phyloP scores from a whole-genome alignment of 2,888 invertebrate species.

The Platycheirus rosarum region DNA sequence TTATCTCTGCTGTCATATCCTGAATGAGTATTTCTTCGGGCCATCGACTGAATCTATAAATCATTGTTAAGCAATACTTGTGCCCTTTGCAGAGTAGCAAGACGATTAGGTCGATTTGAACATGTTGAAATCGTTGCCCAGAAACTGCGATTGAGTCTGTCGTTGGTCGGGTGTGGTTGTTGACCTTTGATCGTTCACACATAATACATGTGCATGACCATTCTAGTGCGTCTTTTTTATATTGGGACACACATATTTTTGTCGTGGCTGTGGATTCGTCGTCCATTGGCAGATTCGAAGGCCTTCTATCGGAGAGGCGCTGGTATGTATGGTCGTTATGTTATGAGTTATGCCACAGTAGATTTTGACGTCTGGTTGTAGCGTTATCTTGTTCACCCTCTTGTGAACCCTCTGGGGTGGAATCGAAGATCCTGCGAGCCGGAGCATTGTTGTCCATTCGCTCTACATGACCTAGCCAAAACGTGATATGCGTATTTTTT shows the following conservation, averaged over 20 bases:
- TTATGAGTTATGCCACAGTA: too few species aligned
- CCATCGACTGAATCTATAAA: slow-evolving; percentile 30
- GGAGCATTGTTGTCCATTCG: too few species aligned
- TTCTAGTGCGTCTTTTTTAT: slow-evolving; percentile 36
- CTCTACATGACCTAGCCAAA: too few species aligned
- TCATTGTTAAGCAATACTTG: slow-evolving; percentile 38
- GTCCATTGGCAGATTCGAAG: too few species aligned
- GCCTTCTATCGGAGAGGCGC: too few species aligned
- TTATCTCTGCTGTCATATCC: slow-evolving; percentile 43
- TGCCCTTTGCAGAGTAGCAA: slow-evolving; percentile 16
- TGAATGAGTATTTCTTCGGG: slow-evolving; percentile 44
- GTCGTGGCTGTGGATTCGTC: slow-evolving; percentile 26
- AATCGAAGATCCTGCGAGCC: too few species aligned
- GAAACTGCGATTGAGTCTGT: slow-evolving; percentile 57
- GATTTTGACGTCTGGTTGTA: too few species aligned
- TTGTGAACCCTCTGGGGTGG: too few species aligned
- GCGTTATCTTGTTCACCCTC: too few species aligned
- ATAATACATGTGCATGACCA: slow-evolving; percentile 34
- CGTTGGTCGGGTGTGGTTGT: slow-evolving; percentile 73
- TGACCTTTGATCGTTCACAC: slow-evolving; percentile 30
- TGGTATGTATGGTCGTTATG: too few species aligned
- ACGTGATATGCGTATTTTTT: too few species aligned
- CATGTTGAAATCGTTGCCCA: slow-evolving; percentile 37
- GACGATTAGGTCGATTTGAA: slow-evolving; percentile 41
- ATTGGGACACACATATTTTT: slow-evolving; percentile 47